A percentile compares a stretch with the other conserved stretches of the same genome.
Evolutionary conservation across 2,888 invertebrate genomes (phyloP).

Genomic region (Dolomedes plantarius): DNA sequence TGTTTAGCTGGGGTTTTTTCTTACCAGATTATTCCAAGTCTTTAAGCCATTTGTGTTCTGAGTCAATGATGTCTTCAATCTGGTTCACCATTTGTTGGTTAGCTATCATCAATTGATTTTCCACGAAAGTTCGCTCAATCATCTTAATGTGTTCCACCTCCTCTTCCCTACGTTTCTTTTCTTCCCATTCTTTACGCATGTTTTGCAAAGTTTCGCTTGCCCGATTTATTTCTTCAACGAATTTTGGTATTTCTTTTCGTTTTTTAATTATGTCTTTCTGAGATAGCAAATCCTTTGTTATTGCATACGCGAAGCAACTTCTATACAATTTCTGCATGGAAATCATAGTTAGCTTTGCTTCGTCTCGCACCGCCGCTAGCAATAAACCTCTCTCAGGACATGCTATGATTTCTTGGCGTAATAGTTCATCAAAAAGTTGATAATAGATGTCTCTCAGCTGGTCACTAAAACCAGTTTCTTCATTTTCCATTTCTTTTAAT

Average conservation of each 20-base stretch:
- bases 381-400: constrained; percentile 41
- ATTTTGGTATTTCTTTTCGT: constrained; percentile 19
- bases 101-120: constrained; percentile 29
- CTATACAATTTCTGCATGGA: neutral
- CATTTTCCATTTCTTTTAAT: constrained; percentile 12
- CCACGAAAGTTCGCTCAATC: constrained; percentile 21
- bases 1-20: no score
- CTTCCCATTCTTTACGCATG: neutral
- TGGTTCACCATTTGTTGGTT: constrained; percentile 21
- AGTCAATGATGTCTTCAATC: constrained; percentile 17
- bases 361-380: neutral
- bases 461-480: constrained; percentile 20
- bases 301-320: constrained; percentile 37
- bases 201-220: neutral
- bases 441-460: neutral
- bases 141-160: constrained; percentile 8
- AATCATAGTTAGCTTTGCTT: neutral
- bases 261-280: neutral
- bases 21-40: constrained; percentile 4
- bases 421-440: constrained; percentile 49
- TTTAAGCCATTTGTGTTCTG: constrained; percentile 47
- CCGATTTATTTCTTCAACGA: constrained; percentile 4
- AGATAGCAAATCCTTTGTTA: constrained; percentile 20
- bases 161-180: neutral
- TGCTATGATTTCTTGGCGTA: constrained; percentile 31